Evolutionary conservation across 2,888 invertebrate genomes (phyloP).

Genomic region (Caenorhabditis plicata): DNA sequence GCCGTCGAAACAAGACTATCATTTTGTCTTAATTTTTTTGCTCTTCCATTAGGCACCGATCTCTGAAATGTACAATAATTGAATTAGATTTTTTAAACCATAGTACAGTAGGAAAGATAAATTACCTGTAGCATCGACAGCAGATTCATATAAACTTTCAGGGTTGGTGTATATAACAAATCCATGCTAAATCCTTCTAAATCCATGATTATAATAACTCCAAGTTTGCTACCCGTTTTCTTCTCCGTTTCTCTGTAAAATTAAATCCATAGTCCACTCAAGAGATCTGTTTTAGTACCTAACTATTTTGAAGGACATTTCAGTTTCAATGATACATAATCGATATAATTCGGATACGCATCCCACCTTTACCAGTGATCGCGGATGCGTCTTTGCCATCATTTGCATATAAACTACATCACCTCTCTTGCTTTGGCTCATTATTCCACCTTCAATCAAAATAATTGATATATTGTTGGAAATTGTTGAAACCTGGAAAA

Average conservation of each 20-base stretch:
- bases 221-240: constrained; percentile 40
- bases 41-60: too few relatives aligned
- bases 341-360: constrained; percentile 49
- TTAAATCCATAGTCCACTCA: constrained; percentile 38
- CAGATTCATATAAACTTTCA: constrained; percentile 54
- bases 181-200: constrained; percentile 59
- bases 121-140: constrained; percentile 49
- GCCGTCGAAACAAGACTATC: too few relatives aligned
- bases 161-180: constrained; percentile 47
- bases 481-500: constrained; percentile 45
- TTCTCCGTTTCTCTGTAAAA: constrained; percentile 20
- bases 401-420: constrained; percentile 45
- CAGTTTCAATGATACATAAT: constrained; percentile 49
- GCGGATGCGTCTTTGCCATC: constrained; percentile 47
- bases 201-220: constrained; percentile 57
- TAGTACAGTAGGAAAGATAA: neutral
- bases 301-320: constrained; percentile 48
- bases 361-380: constrained; percentile 49
- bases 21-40: too few relatives aligned
- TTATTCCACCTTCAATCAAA: constrained; percentile 46
- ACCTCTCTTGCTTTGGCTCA: constrained; percentile 39
- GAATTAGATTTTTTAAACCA: too few relatives aligned
- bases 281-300: constrained; percentile 26
- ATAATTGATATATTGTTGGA: too few relatives aligned
- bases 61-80: too few relatives aligned